A percentile compares a stretch with the other conserved stretches of the same genome.
Evolutionary conservation across 2,797 vertebrate species (phyloP).

Genomic region (Sebastiscus tertius): DNA sequence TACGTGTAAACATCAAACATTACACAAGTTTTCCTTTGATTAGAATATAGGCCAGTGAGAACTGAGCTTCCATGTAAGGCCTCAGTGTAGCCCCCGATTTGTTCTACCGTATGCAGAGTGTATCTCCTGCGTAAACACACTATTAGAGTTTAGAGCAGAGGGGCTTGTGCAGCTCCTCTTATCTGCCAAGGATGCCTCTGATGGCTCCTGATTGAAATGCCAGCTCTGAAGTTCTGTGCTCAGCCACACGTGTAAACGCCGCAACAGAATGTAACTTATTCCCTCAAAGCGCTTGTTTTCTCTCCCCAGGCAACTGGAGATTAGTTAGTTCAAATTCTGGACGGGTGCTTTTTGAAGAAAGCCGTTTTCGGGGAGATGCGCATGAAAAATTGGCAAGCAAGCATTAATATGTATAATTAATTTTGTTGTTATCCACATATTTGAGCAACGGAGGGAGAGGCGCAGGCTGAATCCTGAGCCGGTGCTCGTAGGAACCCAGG

Average conservation of each 20-base stretch:
- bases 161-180: slow-evolving; percentile 63
- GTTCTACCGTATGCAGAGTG: slow-evolving; percentile 51
- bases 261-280: slow-evolving; percentile 74
- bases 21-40: slow-evolving; percentile 3
- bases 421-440: slow-evolving; percentile 82
- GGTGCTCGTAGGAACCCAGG: slow-evolving; percentile 53
- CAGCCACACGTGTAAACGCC: slow-evolving; percentile 76
- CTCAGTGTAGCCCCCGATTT: slow-evolving; percentile 30
- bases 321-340: slow-evolving; percentile 78
- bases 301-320: slow-evolving; percentile 69
- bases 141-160: slow-evolving; percentile 56
- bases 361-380: slow-evolving; percentile 63
- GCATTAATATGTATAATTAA: slow-evolving; percentile 82
- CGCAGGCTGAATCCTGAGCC: slow-evolving; percentile 63
- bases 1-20: background rate
- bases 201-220: slow-evolving; percentile 79
- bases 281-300: slow-evolving; percentile 76
- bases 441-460: slow-evolving; percentile 71
- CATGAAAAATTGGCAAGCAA: slow-evolving; percentile 75
- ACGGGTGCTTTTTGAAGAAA: slow-evolving; percentile 71
- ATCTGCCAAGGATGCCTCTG: slow-evolving; percentile 72
- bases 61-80: slow-evolving; percentile 19
- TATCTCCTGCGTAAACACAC: slow-evolving; percentile 59
- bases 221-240: slow-evolving; percentile 75
- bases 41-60: slow-evolving; percentile 11